Base-by-base conservation (phyloP, 2,113 vertebrate species). In the Neolamprologus fasciatus region DNA sequence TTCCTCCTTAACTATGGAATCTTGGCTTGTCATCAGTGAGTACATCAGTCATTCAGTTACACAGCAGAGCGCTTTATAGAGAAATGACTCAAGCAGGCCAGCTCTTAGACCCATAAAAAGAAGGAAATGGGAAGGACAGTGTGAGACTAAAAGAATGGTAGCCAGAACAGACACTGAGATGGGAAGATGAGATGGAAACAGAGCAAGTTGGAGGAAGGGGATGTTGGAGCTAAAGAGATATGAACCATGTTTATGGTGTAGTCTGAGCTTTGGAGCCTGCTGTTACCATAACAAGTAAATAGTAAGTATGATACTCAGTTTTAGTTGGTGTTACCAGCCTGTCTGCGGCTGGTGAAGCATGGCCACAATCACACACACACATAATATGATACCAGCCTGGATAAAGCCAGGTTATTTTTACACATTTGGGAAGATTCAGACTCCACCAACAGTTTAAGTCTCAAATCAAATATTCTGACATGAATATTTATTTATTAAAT, bases 261-360 rank as follows among this genome's bases (percentile, higher is more conserved):
- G 80, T 73, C 50, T 76, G 23, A 83, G 45, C 53, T 54, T 28
- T 86, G 80, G 81, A 90, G 26, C 45, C 73, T 13, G 53, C 81
- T 85, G 89, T 93, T 92, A 85, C 87, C 91, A 94, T 86, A 86
- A 85, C 92, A 89, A 92, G 84, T 89, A 90, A 88, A 89, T 80
- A 92, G 47, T 89, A 90, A 86, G 71, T 37, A 9, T 89, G 79
- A 86, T 84, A 40, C 66, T 89, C 50, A 23, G n/a, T 80, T 83
- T 73, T 81, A 66, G 76, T 86, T 58, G 7, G 81, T 35, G 85
- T 83, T 55, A 57, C 57, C 37, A 57, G 57, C 61, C 78, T 85
- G 14, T 35, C 82, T 89, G 89, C 50, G 90, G 86, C 61, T 50
- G 58, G 33, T 66, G 61, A 66, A 66, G 61, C 61, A 66, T 12